Evolutionary conservation across 1,140 invertebrate species (phyloP), one percentile per base, ranked within the genome.

Genomic region (Drosophila hydei): DNA sequence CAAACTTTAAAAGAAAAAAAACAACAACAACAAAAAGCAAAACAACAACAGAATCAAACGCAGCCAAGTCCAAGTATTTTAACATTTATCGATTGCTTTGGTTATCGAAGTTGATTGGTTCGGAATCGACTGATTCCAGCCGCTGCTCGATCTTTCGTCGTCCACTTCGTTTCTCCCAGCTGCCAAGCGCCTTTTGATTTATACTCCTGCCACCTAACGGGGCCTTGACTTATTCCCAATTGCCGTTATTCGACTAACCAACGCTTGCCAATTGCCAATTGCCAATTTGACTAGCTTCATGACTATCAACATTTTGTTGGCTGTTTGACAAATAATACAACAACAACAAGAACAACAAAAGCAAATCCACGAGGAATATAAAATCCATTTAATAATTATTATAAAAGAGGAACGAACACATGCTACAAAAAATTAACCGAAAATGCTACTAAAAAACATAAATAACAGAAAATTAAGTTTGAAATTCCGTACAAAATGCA

Each of bases 391-490:
- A n/a, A 48, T 68, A 77, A 61, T 43, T 60, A 79, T 42, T 54
- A 45, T 55, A 45, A 69, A 67, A 48, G n/a, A 25, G 33, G 30
- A 42, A 64, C 23, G 56, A 77, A 60, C 60, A 79, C 60, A 67
- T 76, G 65, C 60, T 71, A 58, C 16, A 45, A 16, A 52, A 56
- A 64, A 65, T 48, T 64, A 75, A 69, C 25, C 36, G 43, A 79
- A 23, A 70, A 62, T 71, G 71, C 64, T 69, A 33, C 9, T 33
- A 33, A 33, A 33, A 33, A 11, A 33, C 9, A 33, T 27, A 64
- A 74, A 85, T 75, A 80, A 88, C 83, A 81, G 83, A 87, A 88
- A 88, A 88, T 88, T 89, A 83, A 83, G 79, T 88, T 83, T 88
- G 72, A 83, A 83, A 88, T 89, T 79, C 75, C 74, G 83, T 77